phyloP scores from a whole-genome alignment of 92 coral and sea anemone genomes.

The Nematostella vectensis region DNA sequence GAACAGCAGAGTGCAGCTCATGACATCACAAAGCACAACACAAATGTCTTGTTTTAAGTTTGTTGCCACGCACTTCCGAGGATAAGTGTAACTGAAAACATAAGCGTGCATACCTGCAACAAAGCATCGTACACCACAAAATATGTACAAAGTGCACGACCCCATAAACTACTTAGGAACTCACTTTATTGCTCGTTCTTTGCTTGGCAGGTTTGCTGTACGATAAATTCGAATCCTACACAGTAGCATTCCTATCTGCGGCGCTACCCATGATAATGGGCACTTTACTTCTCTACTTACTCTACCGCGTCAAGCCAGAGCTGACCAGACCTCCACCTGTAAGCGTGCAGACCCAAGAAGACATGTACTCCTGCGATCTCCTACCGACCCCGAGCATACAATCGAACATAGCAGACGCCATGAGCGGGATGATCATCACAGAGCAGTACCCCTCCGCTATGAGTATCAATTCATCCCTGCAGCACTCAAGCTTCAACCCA shows the following conservation, averaged over 20 bases:
- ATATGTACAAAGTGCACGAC: too few relatives aligned
- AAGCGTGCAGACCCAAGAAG: constrained; percentile 4
- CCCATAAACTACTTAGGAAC: too few relatives aligned
- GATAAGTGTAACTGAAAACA: too few relatives aligned
- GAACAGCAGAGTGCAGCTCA: too few relatives aligned
- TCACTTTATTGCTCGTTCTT: too few relatives aligned
- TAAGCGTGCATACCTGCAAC: too few relatives aligned
- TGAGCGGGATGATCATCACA: constrained; percentile 57
- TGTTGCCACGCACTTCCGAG: too few relatives aligned
- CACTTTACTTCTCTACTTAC: constrained; percentile 46
- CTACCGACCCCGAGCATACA: constrained; percentile 44
- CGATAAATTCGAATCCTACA: constrained; percentile 57
- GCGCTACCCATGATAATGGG: constrained; percentile 43
- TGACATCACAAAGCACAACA: too few relatives aligned
- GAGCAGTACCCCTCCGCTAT: constrained; percentile 25
- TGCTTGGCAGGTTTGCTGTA: constrained; percentile 56
- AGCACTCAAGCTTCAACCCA: constrained; percentile 21
- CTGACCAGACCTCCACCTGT: constrained; percentile 10
- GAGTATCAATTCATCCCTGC: constrained; percentile 14
- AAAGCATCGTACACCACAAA: too few relatives aligned
- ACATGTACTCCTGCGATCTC: constrained; percentile 21
- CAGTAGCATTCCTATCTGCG: constrained; percentile 37
- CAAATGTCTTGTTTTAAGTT: too few relatives aligned
- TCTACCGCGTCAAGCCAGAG: constrained; percentile 60
- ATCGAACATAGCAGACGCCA: constrained; percentile 48